phyloP scores from a whole-genome alignment of 2,888 invertebrate genomes.

The Coecobrya sp. region DNA sequence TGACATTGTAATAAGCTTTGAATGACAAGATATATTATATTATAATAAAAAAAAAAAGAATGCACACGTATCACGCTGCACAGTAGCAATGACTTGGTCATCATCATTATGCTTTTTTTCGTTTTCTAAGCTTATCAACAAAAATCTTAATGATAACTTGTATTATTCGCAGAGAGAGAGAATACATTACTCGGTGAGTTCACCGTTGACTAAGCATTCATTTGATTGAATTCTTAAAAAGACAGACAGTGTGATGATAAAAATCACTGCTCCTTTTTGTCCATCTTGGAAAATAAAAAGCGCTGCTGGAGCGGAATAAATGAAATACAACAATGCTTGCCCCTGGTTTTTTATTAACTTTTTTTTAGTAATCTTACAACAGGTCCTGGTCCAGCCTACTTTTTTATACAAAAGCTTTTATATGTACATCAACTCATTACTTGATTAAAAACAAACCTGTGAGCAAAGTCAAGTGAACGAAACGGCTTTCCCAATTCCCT shows the following conservation, averaged over 20 bases:
- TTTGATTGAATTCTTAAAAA: not conserved
- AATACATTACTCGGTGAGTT: no score
- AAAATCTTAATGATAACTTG: no score
- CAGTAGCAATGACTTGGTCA: no score
- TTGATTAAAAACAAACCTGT: slow-evolving; percentile 51
- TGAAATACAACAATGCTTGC: slow-evolving; percentile 39
- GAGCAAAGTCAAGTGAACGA: not conserved
- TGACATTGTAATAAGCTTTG: slow-evolving; percentile 33
- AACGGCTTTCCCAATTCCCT: slow-evolving; percentile 8
- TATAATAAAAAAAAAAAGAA: no score
- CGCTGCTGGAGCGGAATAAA: slow-evolving; percentile 9
- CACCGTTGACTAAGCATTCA: not conserved
- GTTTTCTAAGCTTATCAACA: no score
- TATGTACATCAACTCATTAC: slow-evolving; percentile 27
- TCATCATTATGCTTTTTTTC: no score
- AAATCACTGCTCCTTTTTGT: slow-evolving; percentile 1
- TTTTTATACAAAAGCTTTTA: not conserved
- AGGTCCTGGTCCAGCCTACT: slow-evolving; percentile 34
- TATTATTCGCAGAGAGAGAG: not conserved
- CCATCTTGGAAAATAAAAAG: no score
- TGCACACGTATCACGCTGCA: no score
- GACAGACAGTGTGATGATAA: slow-evolving; percentile 4
- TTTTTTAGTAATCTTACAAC: not conserved
- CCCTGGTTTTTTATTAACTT: slow-evolving; percentile 15
- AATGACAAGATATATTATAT: no score